Conservation (phyloP, 37 sponge, comb jelly and placozoan species). For the Lycopodina hypogea region DNA sequence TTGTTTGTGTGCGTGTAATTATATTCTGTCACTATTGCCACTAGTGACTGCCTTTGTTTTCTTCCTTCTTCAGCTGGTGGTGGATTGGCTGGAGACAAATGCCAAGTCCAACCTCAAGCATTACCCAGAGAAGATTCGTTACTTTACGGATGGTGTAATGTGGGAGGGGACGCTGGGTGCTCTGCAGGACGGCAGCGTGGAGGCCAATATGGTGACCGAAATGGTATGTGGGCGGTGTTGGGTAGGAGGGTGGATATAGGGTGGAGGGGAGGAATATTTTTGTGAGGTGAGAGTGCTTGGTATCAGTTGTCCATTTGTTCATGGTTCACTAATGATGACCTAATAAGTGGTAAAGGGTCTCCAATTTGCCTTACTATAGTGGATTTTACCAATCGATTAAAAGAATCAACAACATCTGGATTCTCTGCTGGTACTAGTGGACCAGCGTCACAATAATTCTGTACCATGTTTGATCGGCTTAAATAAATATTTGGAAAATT, state of each 20-base stretch:
- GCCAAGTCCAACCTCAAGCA: conserved; percentile 47
- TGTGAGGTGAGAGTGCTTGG: neutral
- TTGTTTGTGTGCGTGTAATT: too few species aligned
- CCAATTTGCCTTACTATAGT: too few species aligned
- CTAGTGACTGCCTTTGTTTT: neutral
- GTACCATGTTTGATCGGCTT: too few species aligned
- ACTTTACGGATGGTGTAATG: conserved; percentile 55
- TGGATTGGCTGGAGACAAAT: conserved; percentile 91
- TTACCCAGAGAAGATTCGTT: conserved; percentile 60
- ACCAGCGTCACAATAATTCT: too few species aligned
- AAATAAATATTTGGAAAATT: too few species aligned
- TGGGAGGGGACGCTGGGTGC: conserved; percentile 80
- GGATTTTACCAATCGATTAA: too few species aligned
- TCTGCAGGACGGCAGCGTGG: conserved; percentile 22
- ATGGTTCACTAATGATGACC: too few species aligned
- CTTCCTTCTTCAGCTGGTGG: conserved; percentile 53
- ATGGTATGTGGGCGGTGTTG: conserved; percentile 19
- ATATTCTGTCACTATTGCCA: neutral
- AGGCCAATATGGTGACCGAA: conserved; percentile 34
- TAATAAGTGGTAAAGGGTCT: too few species aligned
- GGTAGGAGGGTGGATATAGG: neutral
- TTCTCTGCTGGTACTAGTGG: too few species aligned
- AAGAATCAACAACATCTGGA: too few species aligned
- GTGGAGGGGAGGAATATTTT: neutral
- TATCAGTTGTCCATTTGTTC: too few species aligned